Base-by-base conservation (phyloP, 2,797 vertebrate species). In the Vespertilio murinus region DNA sequence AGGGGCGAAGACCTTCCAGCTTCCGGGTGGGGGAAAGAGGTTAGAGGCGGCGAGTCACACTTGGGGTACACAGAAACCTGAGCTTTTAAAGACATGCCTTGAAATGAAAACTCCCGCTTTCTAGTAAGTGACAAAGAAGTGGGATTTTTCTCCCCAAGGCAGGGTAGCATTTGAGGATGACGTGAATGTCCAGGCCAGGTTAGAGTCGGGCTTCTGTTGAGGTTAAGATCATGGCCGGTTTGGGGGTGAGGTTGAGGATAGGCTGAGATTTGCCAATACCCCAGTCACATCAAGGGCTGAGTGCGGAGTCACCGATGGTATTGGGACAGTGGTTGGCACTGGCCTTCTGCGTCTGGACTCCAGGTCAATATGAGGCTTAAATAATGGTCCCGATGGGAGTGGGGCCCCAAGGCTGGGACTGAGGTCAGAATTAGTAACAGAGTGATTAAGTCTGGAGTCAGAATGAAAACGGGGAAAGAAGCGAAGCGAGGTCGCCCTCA, bases 1-100 rank as follows among this genome's bases (percentile, higher is more conserved):
- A 3, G 97, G 97, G 5, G 95, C 93, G 0, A 95, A 98, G 23
- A 96, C 86, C 90, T 97, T 97, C 97, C 97, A 97, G 7, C 97
- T 97, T 93, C 30, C 52, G 30, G 2, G 30, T 49, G 10, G 2
- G 30, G 54, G 10, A 64, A 33, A 81, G 25, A 77, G 35, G 18
- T 33, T 45, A 87, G n/a, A 85, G 23, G 16, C 20, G 14, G 47
- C 8, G 11, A 35, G 47, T 90, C 81, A 88, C 42, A 28, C 54
- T 77, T 49, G 64, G 14, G 38, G n/a, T n/a, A 83, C 54, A 82
- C 28, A 93, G 56, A 64, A 92, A 17, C 42, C 56, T 95, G 52
- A 74, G 45, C 14, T 82, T 82, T 92, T 69, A 71, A 91, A 95
- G 56, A 22, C 16, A 83, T 6, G 42, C 47, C 61, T 91, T 90